Percentiles rank a stretch among this genome's conserved stretches.
These are phyloP conservation scores for Stomorhina lunata DNA, from an alignment of 2,888 invertebrate species.

Conservation along the genomic window DNA sequence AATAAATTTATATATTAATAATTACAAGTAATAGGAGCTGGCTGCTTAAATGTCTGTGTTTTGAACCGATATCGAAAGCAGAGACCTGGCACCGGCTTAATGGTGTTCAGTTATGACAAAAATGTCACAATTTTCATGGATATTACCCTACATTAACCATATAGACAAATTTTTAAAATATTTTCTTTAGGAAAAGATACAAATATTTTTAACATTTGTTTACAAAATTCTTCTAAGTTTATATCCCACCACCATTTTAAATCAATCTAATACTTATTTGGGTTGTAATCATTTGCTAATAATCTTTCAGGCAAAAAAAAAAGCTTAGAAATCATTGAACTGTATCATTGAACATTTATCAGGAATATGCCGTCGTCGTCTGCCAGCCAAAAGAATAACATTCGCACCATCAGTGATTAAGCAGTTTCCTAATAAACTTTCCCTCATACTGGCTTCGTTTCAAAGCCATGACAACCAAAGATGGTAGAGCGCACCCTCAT, in stretches of 20 bases:
- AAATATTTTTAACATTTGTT: background rate
- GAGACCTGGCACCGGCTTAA: too few relatives aligned
- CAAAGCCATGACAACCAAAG: slow-evolving; percentile 50
- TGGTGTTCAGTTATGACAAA: too few relatives aligned
- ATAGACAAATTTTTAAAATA: too few relatives aligned
- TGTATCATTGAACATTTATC: slow-evolving; percentile 14
- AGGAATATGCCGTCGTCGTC: too few relatives aligned
- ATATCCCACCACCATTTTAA: slow-evolving; percentile 40
- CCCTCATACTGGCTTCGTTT: background rate
- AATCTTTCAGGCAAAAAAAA: slow-evolving; percentile 3
- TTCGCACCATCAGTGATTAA: slow-evolving; percentile 54
- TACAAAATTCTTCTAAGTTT: background rate
- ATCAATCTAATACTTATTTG: background rate
- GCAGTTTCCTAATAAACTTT: slow-evolving; percentile 21
- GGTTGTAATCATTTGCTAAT: slow-evolving; percentile 8
- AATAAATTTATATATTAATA: too few relatives aligned
- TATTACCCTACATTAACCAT: too few relatives aligned
- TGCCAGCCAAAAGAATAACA: slow-evolving; percentile 54
- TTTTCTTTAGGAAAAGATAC: slow-evolving; percentile 15
- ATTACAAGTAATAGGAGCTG: too few relatives aligned
- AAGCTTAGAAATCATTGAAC: slow-evolving; percentile 47
- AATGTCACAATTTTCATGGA: too few relatives aligned
- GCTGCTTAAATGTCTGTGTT: too few relatives aligned
- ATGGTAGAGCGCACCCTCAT: slow-evolving; percentile 48
- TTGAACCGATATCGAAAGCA: too few relatives aligned